Evolutionary conservation across 2,888 invertebrate species (phyloP).

Genomic region (Muschampia plurimacula): DNA sequence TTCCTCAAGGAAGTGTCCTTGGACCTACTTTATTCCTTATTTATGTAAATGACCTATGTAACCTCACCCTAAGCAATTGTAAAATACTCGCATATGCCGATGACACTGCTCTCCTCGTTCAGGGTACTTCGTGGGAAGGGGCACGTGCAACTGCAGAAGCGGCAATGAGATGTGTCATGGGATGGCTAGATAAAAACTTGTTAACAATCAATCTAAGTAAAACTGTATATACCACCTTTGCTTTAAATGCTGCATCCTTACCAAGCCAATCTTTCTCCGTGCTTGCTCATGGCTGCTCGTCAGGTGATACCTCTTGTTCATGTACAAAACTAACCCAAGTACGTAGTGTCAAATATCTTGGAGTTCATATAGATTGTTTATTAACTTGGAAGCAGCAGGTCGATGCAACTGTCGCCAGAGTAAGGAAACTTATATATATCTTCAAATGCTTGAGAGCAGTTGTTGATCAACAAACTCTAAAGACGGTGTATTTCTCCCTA

Average conservation of each 20-base stretch:
- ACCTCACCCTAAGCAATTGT: too few species aligned
- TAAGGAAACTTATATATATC: background rate
- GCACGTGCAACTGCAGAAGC: too few species aligned
- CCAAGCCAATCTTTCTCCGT: background rate
- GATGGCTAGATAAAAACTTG: too few species aligned
- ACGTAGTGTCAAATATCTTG: background rate
- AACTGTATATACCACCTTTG: conserved; percentile 9
- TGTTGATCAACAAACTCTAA: background rate
- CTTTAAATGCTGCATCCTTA: background rate
- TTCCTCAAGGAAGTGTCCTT: too few species aligned
- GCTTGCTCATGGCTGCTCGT: background rate
- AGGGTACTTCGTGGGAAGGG: too few species aligned
- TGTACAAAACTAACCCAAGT: background rate
- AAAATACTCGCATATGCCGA: too few species aligned
- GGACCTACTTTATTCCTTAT: too few species aligned
- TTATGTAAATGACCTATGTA: too few species aligned
- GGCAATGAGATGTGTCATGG: too few species aligned
- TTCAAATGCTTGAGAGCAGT: background rate
- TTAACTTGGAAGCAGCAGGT: conserved; percentile 3
- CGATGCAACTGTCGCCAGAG: background rate
- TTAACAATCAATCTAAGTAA: background rate
- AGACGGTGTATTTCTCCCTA: too few species aligned
- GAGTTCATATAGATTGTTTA: background rate
- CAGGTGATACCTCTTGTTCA: background rate
- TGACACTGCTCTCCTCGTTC: too few species aligned